A percentile compares a stretch with the other conserved stretches of the same genome.
Conservation (phyloP, 2,113 vertebrate species). For the Bubalus kerabau region DNA sequence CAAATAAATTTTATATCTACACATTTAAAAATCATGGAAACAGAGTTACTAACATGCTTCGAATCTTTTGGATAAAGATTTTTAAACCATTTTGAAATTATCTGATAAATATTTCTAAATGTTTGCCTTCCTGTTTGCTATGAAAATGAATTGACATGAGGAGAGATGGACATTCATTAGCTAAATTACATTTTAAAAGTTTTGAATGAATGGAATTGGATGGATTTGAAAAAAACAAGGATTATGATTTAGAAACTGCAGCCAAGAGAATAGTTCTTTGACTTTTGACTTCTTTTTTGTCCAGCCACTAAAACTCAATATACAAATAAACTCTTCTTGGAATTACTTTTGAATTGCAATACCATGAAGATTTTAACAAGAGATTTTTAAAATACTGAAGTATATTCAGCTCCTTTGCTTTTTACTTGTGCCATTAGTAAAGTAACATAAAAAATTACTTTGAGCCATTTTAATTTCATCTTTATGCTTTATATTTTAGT, state of each 20-base stretch:
- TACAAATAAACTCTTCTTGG: not conserved
- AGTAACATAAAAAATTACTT: not conserved
- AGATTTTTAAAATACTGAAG: not conserved
- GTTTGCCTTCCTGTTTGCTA: not conserved
- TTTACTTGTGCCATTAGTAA: not conserved
- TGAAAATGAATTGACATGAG: not conserved
- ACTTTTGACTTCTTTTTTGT: not conserved
- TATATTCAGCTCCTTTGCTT: not conserved
- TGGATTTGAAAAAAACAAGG: not conserved
- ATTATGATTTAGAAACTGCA: not conserved
- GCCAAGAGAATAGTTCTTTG: not conserved
- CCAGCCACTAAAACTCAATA: not conserved
- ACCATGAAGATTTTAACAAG: not conserved
- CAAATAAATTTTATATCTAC: not conserved
- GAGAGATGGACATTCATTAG: not conserved
- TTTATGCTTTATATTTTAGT: constrained; percentile 27
- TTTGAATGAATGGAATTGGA: not conserved
- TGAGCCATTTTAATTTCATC: not conserved
- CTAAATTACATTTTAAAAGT: not conserved
- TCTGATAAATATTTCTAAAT: not conserved
- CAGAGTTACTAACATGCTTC: not conserved
- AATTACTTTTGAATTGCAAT: not conserved
- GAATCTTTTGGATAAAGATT: not conserved
- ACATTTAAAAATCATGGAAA: not conserved
- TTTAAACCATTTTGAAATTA: constrained; percentile 9